phyloP scores from a whole-genome alignment of 2,113 vertebrate genomes.

The Hippocampus abdominalis region DNA sequence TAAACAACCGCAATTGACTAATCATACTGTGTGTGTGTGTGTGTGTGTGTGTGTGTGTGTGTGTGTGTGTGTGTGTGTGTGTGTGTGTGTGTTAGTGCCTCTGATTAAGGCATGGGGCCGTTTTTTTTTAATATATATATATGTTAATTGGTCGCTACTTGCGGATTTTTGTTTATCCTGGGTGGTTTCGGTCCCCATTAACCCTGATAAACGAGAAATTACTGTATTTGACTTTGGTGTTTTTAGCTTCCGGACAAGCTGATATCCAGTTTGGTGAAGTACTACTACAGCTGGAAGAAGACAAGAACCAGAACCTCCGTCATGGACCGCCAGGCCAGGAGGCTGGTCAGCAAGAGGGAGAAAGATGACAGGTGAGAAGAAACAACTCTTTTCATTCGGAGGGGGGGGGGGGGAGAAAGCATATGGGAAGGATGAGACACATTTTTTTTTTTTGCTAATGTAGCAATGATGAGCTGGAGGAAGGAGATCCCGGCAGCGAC shows the following conservation, averaged over 20 bases:
- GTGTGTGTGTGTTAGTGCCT: no score
- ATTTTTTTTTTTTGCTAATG: background rate
- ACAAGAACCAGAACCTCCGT: conserved; percentile 86
- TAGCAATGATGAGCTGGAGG: conserved; percentile 82
- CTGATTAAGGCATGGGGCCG: no score
- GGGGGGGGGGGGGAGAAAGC: background rate
- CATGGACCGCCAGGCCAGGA: conserved; percentile 88
- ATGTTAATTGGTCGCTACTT: no score
- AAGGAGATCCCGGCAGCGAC: conserved; percentile 78
- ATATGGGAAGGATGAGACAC: background rate
- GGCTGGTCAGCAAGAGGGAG: conserved; percentile 82
- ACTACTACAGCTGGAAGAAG: conserved; percentile 94
- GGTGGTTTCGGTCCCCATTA: no score
- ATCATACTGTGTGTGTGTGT: no score
- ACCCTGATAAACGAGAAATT: no score
- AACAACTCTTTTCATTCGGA: background rate
- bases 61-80: no score
- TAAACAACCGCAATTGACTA: no score
- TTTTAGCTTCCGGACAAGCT: conserved; percentile 84
- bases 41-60: no score
- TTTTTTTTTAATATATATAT: no score
- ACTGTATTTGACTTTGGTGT: conserved; percentile 3
- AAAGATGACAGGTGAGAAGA: conserved; percentile 78
- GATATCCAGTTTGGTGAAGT: conserved; percentile 88
- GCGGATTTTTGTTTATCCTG: no score